phyloP scores from a whole-genome alignment of 1,140 invertebrate species.

The Halesus radiatus region DNA sequence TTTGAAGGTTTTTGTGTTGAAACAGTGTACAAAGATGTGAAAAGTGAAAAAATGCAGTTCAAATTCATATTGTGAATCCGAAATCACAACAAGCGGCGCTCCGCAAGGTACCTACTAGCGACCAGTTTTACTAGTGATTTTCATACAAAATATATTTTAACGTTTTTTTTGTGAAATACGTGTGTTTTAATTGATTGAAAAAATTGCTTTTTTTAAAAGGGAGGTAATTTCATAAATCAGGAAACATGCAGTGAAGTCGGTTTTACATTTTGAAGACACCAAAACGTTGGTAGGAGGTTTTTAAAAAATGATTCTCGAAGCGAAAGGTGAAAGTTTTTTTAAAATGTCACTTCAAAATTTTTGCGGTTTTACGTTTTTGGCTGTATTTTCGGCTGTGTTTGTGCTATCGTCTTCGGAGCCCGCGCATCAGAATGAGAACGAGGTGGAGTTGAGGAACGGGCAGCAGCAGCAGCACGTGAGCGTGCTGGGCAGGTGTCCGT shows the following conservation, averaged over 20 bases:
- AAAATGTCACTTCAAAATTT: not conserved
- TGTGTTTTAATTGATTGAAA: too few relatives aligned
- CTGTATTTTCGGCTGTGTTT: not conserved
- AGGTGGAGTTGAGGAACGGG: constrained; percentile 7
- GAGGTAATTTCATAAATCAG: not conserved
- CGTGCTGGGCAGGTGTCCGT: constrained; percentile 73
- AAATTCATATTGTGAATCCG: not conserved
- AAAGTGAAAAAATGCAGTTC: not conserved
- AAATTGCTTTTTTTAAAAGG: not conserved
- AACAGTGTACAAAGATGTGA: constrained; percentile 2
- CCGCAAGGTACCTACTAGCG: too few relatives aligned
- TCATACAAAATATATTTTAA: not conserved
- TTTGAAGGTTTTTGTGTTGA: not conserved
- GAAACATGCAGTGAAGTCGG: not conserved
- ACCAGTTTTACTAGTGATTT: not conserved
- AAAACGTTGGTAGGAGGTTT: not conserved
- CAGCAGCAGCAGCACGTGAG: constrained; percentile 45
- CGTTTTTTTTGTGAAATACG: not conserved
- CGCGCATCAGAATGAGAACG: not conserved
- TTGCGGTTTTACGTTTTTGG: not conserved
- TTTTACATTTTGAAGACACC: not conserved
- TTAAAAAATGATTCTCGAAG: not conserved
- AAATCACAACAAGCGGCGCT: too few relatives aligned
- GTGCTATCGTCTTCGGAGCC: not conserved
- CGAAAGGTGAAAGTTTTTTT: not conserved